Conservation (phyloP, 2,888 invertebrate species). For the Epinotia demarniana region DNA sequence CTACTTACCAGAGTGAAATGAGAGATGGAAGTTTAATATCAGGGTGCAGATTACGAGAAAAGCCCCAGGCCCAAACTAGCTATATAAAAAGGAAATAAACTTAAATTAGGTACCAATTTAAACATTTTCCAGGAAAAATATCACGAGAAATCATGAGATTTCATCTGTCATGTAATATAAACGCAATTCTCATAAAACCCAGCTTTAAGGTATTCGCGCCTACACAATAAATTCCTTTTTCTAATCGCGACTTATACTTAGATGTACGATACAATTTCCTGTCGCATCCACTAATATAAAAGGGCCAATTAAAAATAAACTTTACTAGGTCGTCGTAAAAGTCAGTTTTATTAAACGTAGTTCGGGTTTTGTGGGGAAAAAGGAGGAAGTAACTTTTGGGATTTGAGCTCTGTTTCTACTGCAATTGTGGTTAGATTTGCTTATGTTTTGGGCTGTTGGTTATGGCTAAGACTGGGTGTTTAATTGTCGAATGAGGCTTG, state of each 20-base stretch:
- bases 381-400: constrained; percentile 35
- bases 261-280: constrained; percentile 70
- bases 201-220: constrained; percentile 42
- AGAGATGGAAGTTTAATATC: no score
- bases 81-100: not conserved
- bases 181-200: constrained; percentile 25
- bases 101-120: not conserved
- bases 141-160: not conserved
- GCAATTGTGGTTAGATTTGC: constrained; percentile 52
- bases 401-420: constrained; percentile 47
- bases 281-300: constrained; percentile 46
- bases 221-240: constrained; percentile 54
- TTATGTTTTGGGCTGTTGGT: constrained; percentile 49
- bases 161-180: constrained; percentile 35
- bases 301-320: constrained; percentile 50
- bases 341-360: constrained; percentile 54
- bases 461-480: constrained; percentile 73
- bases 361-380: constrained; percentile 48
- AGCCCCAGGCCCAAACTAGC: no score
- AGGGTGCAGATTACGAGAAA: no score
- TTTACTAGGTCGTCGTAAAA: constrained; percentile 51
- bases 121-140: not conserved
- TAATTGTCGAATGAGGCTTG: constrained; percentile 77
- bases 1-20: no score
- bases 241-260: constrained; percentile 62